These are phyloP conservation scores for Latheticus oryzae DNA, from an alignment of 2,888 invertebrate genomes.

Conservation along the genomic window DNA sequence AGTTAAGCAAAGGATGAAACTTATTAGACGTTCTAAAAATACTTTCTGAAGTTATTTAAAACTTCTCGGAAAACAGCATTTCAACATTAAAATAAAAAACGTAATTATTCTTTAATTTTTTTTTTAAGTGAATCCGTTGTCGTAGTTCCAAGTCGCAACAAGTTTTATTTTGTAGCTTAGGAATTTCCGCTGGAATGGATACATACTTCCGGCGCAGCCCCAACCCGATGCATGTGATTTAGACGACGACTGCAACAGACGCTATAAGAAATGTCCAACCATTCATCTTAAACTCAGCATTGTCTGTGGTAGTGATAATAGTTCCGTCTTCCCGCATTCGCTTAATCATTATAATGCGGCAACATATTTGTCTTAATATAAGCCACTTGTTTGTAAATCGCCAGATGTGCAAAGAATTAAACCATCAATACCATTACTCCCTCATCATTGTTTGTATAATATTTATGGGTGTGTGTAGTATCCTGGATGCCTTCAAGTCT, in stretches of 20 bases:
- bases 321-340: slow-evolving; percentile 3
- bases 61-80: too few relatives aligned
- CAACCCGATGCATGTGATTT: slow-evolving; percentile 5
- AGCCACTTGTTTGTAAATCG: slow-evolving; percentile 17
- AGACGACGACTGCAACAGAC: slow-evolving; percentile 2
- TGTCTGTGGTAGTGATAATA: background rate
- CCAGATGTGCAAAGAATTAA: slow-evolving; percentile 6
- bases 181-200: slow-evolving; percentile 3
- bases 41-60: too few relatives aligned
- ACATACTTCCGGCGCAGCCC: slow-evolving; percentile 2
- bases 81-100: too few relatives aligned
- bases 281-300: slow-evolving; percentile 6
- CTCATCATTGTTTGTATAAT: slow-evolving; percentile 12
- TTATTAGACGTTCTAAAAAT: too few relatives aligned
- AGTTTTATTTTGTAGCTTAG: background rate
- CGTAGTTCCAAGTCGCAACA: too few relatives aligned
- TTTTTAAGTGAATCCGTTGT: too few relatives aligned
- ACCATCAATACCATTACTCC: slow-evolving; percentile 8
- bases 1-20: too few relatives aligned
- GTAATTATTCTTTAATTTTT: too few relatives aligned
- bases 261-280: slow-evolving; percentile 4
- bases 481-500: slow-evolving; percentile 12
- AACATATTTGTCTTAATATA: slow-evolving; percentile 11
- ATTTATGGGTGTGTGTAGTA: slow-evolving; percentile 19
- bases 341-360: slow-evolving; percentile 16